Evolutionary conservation across 1,140 invertebrate species (phyloP).

Genomic region (Micrasema minimum): DNA sequence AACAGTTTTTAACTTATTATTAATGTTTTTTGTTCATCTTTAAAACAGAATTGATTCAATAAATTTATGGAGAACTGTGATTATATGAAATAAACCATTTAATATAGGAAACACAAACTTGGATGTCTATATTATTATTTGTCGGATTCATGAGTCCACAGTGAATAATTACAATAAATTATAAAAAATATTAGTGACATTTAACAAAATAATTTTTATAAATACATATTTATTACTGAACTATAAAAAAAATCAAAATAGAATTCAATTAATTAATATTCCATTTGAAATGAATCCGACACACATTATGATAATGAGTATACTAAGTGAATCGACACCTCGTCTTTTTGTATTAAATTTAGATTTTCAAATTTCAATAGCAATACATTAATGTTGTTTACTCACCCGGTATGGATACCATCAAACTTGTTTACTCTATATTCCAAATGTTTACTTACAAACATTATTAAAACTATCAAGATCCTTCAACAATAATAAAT

Average conservation of each 20-base stretch:
- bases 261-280: background rate
- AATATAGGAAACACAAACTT: conserved; percentile 22
- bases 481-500: too few relatives aligned
- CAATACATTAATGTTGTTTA: conserved; percentile 48
- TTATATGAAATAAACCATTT: conserved; percentile 22
- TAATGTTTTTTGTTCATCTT: background rate
- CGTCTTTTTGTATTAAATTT: conserved; percentile 48
- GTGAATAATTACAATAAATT: conserved; percentile 5
- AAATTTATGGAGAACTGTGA: conserved; percentile 15
- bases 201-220: conserved; percentile 29
- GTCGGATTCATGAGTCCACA: background rate
- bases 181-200: conserved; percentile 13
- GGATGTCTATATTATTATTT: conserved; percentile 8
- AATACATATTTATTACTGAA: background rate
- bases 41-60: conserved; percentile 3
- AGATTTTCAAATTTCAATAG: conserved; percentile 50
- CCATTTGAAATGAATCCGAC: conserved; percentile 34
- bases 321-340: conserved; percentile 33
- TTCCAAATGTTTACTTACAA: too few relatives aligned
- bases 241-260: too few relatives aligned
- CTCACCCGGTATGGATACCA: conserved; percentile 44
- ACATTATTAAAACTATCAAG: too few relatives aligned
- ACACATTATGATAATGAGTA: conserved; percentile 22
- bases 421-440: conserved; percentile 29
- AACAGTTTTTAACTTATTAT: too few relatives aligned